Percentiles rank a stretch among this genome's conserved stretches.
Conservation (phyloP, 2,888 invertebrate genomes). For the Aphodius granarius region DNA sequence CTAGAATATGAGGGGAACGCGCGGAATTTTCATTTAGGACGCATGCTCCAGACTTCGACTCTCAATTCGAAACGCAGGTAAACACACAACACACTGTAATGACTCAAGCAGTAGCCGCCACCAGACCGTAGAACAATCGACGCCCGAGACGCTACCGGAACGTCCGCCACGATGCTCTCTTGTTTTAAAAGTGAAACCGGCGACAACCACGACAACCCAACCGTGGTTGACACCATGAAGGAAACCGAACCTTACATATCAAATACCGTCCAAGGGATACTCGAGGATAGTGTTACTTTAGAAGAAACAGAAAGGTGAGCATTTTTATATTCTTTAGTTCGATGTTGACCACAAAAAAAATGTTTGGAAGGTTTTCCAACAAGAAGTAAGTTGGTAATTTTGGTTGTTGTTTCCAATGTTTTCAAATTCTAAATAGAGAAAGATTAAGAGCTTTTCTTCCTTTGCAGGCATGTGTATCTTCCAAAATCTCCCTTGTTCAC, state of each 20-base stretch:
- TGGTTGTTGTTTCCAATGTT: not conserved
- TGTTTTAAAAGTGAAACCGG: not conserved
- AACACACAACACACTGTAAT: constrained; percentile 43
- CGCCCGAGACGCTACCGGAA: not conserved
- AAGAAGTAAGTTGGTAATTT: not conserved
- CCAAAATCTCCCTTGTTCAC: constrained; percentile 20
- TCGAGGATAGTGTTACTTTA: constrained; percentile 40
- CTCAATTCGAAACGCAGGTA: constrained; percentile 46
- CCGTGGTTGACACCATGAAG: not conserved
- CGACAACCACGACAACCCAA: not conserved
- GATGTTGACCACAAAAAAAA: not conserved
- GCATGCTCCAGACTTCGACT: constrained; percentile 41
- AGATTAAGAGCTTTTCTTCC: not conserved
- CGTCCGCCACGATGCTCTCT: not conserved
- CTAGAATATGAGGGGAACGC: constrained; percentile 40
- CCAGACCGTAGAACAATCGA: not conserved
- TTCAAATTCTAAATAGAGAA: not conserved
- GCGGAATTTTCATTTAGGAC: constrained; percentile 39
- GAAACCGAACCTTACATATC: not conserved
- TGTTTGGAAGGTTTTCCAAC: not conserved
- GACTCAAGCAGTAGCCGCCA: constrained; percentile 36
- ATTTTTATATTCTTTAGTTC: constrained; percentile 9
- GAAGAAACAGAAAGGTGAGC: constrained; percentile 37
- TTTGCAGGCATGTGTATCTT: constrained; percentile 19
- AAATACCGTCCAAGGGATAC: constrained; percentile 43